These are phyloP conservation scores for Drosophila lowei DNA, from an alignment of 1,140 invertebrate genomes.

Conservation along the genomic window DNA sequence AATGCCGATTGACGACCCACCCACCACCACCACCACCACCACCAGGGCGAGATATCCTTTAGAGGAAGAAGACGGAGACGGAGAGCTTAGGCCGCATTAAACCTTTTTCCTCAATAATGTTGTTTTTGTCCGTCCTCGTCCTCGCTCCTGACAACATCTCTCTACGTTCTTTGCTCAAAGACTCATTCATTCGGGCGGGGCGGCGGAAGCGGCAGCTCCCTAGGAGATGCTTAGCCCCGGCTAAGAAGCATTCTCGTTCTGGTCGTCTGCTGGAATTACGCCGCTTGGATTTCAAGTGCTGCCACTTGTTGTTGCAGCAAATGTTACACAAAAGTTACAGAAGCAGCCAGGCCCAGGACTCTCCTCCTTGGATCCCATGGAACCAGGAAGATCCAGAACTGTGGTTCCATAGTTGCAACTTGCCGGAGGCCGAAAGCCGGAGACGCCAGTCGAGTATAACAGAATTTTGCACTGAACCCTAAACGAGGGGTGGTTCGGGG, in stretches of 20 bases:
- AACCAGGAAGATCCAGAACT: background rate
- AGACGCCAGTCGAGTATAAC: constrained; percentile 61
- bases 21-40: no score
- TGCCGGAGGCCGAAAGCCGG: constrained; percentile 13
- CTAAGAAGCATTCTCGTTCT: constrained; percentile 64
- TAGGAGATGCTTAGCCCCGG: constrained; percentile 49
- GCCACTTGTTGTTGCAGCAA: constrained; percentile 66
- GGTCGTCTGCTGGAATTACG: constrained; percentile 64
- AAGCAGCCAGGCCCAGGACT: background rate
- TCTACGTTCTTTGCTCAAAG: constrained; percentile 31
- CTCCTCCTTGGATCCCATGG: no score
- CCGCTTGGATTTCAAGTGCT: constrained; percentile 62
- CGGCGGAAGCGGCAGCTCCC: background rate
- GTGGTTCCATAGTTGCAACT: constrained; percentile 46
- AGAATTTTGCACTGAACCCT: constrained; percentile 75
- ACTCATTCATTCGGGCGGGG: constrained; percentile 18
- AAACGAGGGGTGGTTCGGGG: constrained; percentile 29
- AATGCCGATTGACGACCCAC: constrained; percentile 45
- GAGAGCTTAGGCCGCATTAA: constrained; percentile 72
- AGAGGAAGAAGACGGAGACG: background rate
- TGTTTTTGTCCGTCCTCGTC: constrained; percentile 48
- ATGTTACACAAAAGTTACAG: constrained; percentile 46
- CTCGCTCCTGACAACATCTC: constrained; percentile 4
- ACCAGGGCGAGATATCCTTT: no score
- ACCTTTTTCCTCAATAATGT: constrained; percentile 67